Conservation (phyloP, 2,113 vertebrate species). For the Coptodon rendalli region DNA sequence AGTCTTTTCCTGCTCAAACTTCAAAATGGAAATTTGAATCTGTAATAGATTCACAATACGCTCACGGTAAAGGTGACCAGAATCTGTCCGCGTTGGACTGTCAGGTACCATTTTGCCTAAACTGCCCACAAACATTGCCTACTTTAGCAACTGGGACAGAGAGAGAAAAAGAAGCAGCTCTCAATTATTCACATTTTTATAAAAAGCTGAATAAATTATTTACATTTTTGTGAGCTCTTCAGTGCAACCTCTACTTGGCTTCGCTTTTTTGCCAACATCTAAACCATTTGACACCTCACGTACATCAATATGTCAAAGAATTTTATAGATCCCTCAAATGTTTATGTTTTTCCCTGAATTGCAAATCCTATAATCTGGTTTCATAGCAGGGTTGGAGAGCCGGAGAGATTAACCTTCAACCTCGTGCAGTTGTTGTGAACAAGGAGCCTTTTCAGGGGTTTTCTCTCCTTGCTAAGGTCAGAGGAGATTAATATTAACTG, state of each 20-base stretch:
- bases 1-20: neutral
- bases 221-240: neutral
- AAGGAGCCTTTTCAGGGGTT: neutral
- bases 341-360: neutral
- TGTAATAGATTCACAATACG: neutral
- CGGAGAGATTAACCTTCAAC: conserved; percentile 27
- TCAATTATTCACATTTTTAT: conserved; percentile 27
- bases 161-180: neutral
- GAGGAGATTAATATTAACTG: neutral
- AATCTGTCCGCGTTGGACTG: neutral
- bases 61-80: neutral
- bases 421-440: neutral
- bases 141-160: neutral
- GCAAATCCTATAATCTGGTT: conserved; percentile 34
- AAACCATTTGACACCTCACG: neutral
- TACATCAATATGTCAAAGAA: neutral
- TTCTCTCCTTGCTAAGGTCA: neutral
- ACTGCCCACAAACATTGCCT: neutral
- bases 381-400: neutral
- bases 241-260: neutral
- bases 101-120: neutral
- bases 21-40: neutral
- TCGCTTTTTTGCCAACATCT: neutral
- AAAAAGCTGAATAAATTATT: neutral
- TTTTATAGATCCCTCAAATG: neutral